Evolutionary conservation across 2,113 vertebrate genomes (phyloP).

Genomic region (Nothocercus nigrocapillus): DNA sequence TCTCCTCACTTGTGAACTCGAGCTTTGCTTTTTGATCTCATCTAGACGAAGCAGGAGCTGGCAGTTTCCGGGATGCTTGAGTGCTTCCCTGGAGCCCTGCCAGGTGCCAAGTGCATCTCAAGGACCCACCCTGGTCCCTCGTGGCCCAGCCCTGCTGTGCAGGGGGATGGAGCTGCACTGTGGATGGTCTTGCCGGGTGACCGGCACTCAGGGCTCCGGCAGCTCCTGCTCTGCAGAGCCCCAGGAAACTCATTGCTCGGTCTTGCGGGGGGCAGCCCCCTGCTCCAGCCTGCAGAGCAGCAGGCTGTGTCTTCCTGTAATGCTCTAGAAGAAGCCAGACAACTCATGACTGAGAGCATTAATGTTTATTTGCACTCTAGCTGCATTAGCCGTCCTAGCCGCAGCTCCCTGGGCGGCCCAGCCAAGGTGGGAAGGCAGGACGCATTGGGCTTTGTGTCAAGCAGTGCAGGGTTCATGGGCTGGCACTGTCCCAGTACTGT

Average conservation of each 20-base stretch:
- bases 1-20: not conserved
- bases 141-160: not conserved
- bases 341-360: rapidly evolving
- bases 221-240: not conserved
- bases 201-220: not conserved
- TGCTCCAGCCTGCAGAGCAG: not conserved
- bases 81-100: not conserved
- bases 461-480: rapidly evolving
- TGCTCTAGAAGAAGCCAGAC: not conserved
- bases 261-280: not conserved
- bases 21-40: not conserved
- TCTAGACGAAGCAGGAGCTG: not conserved
- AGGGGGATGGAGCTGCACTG: not conserved
- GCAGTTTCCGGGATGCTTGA: not conserved
- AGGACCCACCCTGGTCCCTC: not conserved
- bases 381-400: rapidly evolving
- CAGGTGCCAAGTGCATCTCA: not conserved
- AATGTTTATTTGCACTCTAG: constrained; percentile 44
- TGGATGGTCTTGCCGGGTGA: not conserved
- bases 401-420: rapidly evolving
- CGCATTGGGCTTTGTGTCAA: not conserved
- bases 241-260: not conserved
- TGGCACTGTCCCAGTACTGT: not conserved
- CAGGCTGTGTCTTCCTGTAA: not conserved
- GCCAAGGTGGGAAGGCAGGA: not conserved